These are phyloP conservation scores for Melanotaenia pygmaea DNA, from an alignment of 2,797 vertebrate genomes.

Conservation along the genomic window DNA sequence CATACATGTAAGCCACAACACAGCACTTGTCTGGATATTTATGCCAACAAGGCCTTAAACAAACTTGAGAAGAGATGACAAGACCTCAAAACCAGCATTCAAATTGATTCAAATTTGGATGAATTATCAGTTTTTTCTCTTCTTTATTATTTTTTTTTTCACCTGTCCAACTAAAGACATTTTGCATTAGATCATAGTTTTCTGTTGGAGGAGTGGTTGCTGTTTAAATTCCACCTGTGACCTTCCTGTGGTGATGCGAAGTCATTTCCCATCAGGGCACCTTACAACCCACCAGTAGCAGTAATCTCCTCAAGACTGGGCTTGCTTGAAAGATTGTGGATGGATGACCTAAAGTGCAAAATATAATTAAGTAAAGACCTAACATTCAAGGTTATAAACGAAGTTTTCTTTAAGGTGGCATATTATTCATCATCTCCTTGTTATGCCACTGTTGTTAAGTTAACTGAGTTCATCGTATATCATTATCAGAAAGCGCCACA, in stretches of 20 bases:
- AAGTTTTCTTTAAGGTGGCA: constrained; percentile 27
- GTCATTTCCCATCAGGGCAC: constrained; percentile 68
- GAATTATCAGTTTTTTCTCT: constrained; percentile 15
- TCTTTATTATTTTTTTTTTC: constrained; percentile 32
- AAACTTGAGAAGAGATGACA: background rate
- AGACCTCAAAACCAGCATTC: background rate
- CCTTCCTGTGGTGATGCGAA: constrained; percentile 74
- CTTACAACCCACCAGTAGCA: constrained; percentile 38
- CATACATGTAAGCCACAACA: background rate
- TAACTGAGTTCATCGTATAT: constrained; percentile 30
- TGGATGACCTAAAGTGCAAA: constrained; percentile 39
- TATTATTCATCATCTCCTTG: constrained; percentile 48
- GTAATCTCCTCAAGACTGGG: constrained; percentile 24
- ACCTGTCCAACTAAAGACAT: constrained; percentile 26
- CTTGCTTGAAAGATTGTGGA: constrained; percentile 35
- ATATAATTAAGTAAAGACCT: constrained; percentile 36
- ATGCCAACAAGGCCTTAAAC: background rate
- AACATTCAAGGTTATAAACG: constrained; percentile 33
- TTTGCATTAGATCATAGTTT: constrained; percentile 60
- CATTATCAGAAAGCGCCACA: constrained; percentile 20
- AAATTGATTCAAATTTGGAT: background rate
- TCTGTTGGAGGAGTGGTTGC: constrained; percentile 62
- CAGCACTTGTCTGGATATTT: background rate
- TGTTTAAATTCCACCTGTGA: constrained; percentile 68
- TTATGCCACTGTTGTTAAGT: constrained; percentile 17